Percentiles rank a stretch among this genome's conserved stretches.
Evolutionary conservation across 1,140 invertebrate genomes (phyloP).

Genomic region (Acromyrmex heyeri): DNA sequence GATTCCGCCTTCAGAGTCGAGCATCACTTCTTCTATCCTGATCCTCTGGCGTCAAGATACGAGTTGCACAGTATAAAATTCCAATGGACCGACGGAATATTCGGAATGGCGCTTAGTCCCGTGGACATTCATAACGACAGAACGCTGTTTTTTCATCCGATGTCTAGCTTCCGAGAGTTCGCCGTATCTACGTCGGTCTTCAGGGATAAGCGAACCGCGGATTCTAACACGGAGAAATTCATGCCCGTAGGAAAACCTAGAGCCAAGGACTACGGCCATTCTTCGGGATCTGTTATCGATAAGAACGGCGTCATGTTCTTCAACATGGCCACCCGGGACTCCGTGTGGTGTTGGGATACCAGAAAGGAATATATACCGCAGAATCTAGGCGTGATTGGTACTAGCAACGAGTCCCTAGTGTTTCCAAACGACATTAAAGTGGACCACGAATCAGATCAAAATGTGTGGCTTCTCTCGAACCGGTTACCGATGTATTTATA

Average conservation of each 20-base stretch:
- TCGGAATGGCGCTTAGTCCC: constrained; percentile 91
- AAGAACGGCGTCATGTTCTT: constrained; percentile 92
- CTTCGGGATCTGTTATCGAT: constrained; percentile 91
- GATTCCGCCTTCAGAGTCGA: constrained; percentile 91
- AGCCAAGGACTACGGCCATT: constrained; percentile 89
- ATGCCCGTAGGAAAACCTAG: constrained; percentile 88
- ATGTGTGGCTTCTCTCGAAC: constrained; percentile 92
- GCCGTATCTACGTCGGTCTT: constrained; percentile 90
- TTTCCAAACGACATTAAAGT: constrained; percentile 94
- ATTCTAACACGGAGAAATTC: constrained; percentile 88
- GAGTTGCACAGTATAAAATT: constrained; percentile 91
- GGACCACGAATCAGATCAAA: constrained; percentile 89
- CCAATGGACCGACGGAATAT: constrained; percentile 94
- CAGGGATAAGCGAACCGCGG: constrained; percentile 87
- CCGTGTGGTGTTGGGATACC: constrained; percentile 93
- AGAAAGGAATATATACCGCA: constrained; percentile 89
- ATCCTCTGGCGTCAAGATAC: constrained; percentile 90
- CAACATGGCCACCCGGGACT: constrained; percentile 91
- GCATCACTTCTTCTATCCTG: constrained; percentile 92
- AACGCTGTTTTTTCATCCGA: constrained; percentile 92
- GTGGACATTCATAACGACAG: constrained; percentile 87
- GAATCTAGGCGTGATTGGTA: constrained; percentile 89
- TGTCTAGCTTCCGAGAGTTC: constrained; percentile 93
- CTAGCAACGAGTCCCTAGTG: constrained; percentile 88
- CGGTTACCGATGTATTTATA: constrained; percentile 92